Evolutionary conservation across 2,797 vertebrate species (phyloP).

Genomic region (Malacoraja senta): DNA sequence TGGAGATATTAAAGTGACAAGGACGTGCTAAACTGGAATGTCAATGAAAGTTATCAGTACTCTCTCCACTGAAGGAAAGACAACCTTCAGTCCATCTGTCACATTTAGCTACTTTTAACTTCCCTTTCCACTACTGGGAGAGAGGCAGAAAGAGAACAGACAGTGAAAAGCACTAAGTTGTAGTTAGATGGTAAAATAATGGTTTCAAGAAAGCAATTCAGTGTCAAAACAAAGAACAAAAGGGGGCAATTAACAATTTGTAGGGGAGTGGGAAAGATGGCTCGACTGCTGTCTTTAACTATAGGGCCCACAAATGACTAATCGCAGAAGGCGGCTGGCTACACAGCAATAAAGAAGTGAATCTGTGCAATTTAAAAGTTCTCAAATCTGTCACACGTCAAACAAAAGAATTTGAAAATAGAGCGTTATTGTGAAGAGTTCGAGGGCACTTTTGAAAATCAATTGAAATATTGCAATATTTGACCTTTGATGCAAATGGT

Average conservation of each 20-base stretch:
- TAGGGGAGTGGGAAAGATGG: neutral
- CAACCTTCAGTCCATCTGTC: neutral
- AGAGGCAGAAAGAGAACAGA: neutral
- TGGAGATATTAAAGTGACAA: neutral
- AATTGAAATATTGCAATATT: rapidly evolving
- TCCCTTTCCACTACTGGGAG: neutral
- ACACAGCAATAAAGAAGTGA: neutral
- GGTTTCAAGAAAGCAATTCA: neutral
- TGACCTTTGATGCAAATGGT: slow-evolving; percentile 23
- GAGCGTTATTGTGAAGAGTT: neutral
- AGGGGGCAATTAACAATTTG: neutral
- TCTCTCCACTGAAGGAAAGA: neutral
- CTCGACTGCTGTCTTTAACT: neutral
- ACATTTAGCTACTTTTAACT: neutral
- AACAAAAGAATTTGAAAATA: neutral
- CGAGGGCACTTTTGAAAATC: neutral
- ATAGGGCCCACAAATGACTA: neutral
- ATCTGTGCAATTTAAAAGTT: neutral
- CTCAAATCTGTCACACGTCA: neutral
- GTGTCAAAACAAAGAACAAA: neutral
- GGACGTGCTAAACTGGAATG: neutral
- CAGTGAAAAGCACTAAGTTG: neutral
- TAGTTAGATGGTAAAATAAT: neutral
- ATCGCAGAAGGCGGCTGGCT: neutral
- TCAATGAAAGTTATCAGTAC: neutral